phyloP scores from a whole-genome alignment of 2,113 vertebrate species.

The Protobothrops mucrosquamatus region DNA sequence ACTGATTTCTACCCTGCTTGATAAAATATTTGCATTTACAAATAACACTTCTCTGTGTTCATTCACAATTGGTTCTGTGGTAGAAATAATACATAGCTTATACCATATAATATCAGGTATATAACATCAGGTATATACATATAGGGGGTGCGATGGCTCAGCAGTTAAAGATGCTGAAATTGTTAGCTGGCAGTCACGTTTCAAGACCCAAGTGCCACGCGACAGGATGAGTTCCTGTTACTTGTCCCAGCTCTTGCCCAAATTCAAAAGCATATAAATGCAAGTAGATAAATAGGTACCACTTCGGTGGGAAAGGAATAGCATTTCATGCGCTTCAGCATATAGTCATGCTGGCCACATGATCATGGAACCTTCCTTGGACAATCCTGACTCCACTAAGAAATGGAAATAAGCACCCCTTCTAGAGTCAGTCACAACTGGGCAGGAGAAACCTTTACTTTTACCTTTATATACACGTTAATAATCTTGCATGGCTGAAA shows the following conservation, averaged over 20 bases:
- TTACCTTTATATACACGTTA: background rate
- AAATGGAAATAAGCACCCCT: background rate
- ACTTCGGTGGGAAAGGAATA: background rate
- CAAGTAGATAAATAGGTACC: background rate
- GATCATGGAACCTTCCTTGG: background rate
- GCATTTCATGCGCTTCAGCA: background rate
- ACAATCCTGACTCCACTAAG: background rate
- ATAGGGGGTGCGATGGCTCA: too few relatives aligned
- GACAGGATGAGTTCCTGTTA: background rate
- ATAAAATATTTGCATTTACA: background rate
- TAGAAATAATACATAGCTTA: background rate
- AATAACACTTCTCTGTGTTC: background rate
- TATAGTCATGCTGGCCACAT: background rate
- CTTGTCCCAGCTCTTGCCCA: background rate
- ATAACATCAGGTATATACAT: background rate
- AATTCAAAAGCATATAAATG: background rate
- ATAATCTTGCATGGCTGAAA: background rate
- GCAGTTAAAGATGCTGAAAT: background rate
- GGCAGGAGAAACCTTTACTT: background rate
- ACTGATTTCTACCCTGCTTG: background rate
- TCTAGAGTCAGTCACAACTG: background rate
- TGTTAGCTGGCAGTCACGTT: background rate
- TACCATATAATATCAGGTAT: background rate
- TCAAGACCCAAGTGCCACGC: background rate
- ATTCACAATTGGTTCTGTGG: background rate